A percentile compares a stretch with the other conserved stretches of the same genome.
phyloP scores from a whole-genome alignment of 2,113 vertebrate genomes.

The Salvelinus fontinalis region DNA sequence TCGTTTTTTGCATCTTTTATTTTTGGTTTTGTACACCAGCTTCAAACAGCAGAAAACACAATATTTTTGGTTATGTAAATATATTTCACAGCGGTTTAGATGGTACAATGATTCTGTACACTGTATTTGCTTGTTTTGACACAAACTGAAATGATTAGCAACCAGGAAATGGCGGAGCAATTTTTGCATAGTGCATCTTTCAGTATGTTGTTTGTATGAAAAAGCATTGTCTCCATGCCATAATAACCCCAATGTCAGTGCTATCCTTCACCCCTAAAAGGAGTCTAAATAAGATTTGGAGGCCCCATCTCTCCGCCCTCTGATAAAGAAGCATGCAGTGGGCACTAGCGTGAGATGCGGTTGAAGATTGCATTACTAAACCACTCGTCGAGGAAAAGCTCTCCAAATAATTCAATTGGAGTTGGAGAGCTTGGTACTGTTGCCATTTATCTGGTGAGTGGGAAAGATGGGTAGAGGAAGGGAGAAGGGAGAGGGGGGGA shows the following conservation, averaged over 20 bases:
- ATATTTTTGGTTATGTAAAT: too few relatives aligned
- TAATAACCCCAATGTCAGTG: constrained; percentile 29
- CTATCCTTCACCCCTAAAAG: constrained; percentile 31
- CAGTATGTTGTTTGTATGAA: background rate
- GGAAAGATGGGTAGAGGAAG: background rate
- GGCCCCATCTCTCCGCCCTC: constrained; percentile 12
- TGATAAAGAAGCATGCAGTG: constrained; percentile 19
- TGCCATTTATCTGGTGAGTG: constrained; percentile 34
- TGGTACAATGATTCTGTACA: too few relatives aligned
- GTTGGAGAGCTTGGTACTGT: constrained; percentile 15
- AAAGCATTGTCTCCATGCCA: constrained; percentile 16
- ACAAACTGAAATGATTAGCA: too few relatives aligned
- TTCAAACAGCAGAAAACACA: too few relatives aligned
- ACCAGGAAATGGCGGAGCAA: too few relatives aligned
- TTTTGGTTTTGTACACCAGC: too few relatives aligned
- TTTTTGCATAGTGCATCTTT: too few relatives aligned
- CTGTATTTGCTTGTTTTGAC: too few relatives aligned
- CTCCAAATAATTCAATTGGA: constrained; percentile 47
- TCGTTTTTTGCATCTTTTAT: too few relatives aligned
- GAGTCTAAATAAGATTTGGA: constrained; percentile 13
- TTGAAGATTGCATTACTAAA: constrained; percentile 42
- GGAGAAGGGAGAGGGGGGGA: background rate
- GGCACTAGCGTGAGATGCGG: constrained; percentile 20
- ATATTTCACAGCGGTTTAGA: too few relatives aligned
- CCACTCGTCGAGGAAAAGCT: constrained; percentile 39